Conservation (phyloP, 2,797 vertebrate genomes). For the Melanotaenia pygmaea region DNA sequence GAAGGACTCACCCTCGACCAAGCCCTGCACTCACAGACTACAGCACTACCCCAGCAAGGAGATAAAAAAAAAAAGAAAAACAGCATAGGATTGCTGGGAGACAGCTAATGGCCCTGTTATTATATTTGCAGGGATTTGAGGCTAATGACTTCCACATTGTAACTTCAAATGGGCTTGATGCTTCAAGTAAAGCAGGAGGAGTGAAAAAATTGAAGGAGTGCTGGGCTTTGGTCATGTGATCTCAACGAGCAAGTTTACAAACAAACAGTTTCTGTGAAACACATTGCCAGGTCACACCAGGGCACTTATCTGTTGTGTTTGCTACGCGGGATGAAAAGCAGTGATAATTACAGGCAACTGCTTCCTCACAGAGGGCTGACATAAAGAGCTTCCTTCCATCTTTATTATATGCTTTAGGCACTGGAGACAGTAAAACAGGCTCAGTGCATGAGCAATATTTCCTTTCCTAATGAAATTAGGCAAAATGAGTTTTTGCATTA, state of each 20-base stretch:
- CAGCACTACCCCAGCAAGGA: slow-evolving; percentile 61
- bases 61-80: slow-evolving; percentile 33
- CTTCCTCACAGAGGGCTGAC: slow-evolving; percentile 72
- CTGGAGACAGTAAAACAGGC: slow-evolving; percentile 52
- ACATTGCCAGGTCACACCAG: slow-evolving; percentile 62
- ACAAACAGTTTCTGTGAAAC: slow-evolving; percentile 59
- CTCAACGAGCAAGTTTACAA: slow-evolving; percentile 64
- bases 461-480: slow-evolving; percentile 47
- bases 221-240: slow-evolving; percentile 64
- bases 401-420: slow-evolving; percentile 72
- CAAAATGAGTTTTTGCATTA: slow-evolving; percentile 24
- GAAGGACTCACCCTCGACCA: slow-evolving; percentile 70
- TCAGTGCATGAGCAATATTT: slow-evolving; percentile 51
- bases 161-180: slow-evolving; percentile 73
- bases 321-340: slow-evolving; percentile 71
- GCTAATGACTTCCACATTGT: slow-evolving; percentile 84
- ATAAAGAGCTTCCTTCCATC: slow-evolving; percentile 77
- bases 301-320: slow-evolving; percentile 71
- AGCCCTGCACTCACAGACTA: slow-evolving; percentile 59
- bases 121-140: slow-evolving; percentile 79
- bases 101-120: slow-evolving; percentile 81
- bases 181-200: slow-evolving; percentile 29
- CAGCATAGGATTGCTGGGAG: slow-evolving; percentile 57
- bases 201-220: neutral
- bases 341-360: slow-evolving; percentile 75